Conservation (phyloP, 1,140 invertebrate species). For the Trichonephila inaurata region DNA sequence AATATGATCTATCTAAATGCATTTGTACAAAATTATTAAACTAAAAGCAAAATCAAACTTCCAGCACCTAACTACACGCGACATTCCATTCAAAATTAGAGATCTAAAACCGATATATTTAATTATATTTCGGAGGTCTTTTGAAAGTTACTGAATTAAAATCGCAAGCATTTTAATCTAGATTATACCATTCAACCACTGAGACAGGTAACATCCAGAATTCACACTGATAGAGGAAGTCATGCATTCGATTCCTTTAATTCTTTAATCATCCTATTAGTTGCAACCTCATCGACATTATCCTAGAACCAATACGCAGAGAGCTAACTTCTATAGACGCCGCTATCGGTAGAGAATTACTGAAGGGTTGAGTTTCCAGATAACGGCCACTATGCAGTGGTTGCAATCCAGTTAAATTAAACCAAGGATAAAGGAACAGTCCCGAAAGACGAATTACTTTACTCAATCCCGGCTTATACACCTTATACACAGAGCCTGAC, state of each 20-base stretch:
- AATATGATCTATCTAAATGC: too few species aligned
- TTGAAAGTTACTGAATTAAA: conserved; percentile 33
- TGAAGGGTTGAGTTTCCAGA: conserved; percentile 56
- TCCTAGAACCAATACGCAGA: conserved; percentile 42
- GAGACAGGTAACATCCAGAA: conserved; percentile 5
- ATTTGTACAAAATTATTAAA: too few species aligned
- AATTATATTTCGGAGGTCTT: conserved; percentile 21
- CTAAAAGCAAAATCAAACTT: too few species aligned
- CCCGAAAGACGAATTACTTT: conserved; percentile 62
- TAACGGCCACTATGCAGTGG: conserved; percentile 43
- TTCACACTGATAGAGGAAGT: conserved; percentile 50
- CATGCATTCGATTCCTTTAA: conserved; percentile 59
- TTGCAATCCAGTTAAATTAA: conserved; percentile 55
- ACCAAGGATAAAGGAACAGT: conserved; percentile 64
- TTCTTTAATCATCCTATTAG: conserved; percentile 70
- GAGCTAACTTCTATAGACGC: conserved; percentile 28
- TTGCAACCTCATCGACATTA: conserved; percentile 55
- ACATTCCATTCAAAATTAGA: background rate
- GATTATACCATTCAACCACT: background rate
- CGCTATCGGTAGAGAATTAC: conserved; percentile 62
- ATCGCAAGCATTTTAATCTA: conserved; percentile 29
- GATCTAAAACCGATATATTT: background rate
- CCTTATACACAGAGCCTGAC: background rate
- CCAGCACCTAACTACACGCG: too few species aligned
- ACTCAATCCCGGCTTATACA: conserved; percentile 57